These are phyloP conservation scores for Catajapyx aquilonaris DNA, from an alignment of 1,140 invertebrate genomes.

Conservation along the genomic window DNA sequence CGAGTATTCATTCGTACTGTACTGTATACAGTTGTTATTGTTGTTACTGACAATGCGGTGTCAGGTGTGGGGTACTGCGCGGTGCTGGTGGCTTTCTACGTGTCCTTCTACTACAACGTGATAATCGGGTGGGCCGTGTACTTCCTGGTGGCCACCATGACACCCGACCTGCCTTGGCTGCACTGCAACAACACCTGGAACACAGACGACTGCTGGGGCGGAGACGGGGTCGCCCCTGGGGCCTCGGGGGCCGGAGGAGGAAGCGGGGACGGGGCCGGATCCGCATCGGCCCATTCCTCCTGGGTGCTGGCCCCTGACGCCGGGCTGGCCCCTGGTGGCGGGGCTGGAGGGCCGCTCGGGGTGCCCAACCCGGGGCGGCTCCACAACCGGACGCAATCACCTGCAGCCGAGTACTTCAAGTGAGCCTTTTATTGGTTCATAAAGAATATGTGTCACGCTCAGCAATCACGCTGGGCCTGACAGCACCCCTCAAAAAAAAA, in stretches of 20 bases:
- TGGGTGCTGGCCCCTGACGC: not conserved
- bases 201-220: slow-evolving; percentile 45
- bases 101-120: slow-evolving; percentile 81
- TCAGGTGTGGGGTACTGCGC: slow-evolving; percentile 67
- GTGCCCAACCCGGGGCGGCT: slow-evolving; percentile 17
- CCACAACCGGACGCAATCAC: slow-evolving; percentile 25
- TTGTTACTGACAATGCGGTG: too few relatives aligned
- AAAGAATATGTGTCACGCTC: too few relatives aligned
- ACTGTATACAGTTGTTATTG: slow-evolving; percentile 2
- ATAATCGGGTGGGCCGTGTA: slow-evolving; percentile 80
- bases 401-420: slow-evolving; percentile 41
- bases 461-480: too few relatives aligned
- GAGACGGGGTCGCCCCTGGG: not conserved
- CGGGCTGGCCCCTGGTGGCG: slow-evolving; percentile 17
- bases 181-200: slow-evolving; percentile 77
- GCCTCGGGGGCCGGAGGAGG: not conserved
- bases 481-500: too few relatives aligned
- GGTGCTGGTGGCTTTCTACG: slow-evolving; percentile 70
- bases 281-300: not conserved
- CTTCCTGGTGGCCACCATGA: slow-evolving; percentile 44
- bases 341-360: slow-evolving; percentile 3
- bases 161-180: slow-evolving; percentile 57
- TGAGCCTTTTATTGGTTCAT: too few relatives aligned
- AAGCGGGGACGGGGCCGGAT: not conserved
- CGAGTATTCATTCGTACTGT: too few relatives aligned